Evolutionary conservation across 2,797 vertebrate species (phyloP).

Genomic region (Channa striata): DNA sequence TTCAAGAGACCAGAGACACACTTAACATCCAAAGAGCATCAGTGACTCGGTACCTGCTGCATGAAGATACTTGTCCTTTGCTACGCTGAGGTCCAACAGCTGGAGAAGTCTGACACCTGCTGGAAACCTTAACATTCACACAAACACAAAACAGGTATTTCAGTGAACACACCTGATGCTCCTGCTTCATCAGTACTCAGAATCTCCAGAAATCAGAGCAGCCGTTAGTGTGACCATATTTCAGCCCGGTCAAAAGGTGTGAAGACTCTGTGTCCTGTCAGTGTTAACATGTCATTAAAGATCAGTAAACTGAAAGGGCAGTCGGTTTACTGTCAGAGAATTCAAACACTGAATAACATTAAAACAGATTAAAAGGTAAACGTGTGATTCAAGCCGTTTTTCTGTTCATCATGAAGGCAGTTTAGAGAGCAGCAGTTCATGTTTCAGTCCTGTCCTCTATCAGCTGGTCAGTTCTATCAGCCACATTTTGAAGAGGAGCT

Average conservation of each 20-base stretch:
- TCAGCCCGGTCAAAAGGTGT: not conserved
- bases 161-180: too few species aligned
- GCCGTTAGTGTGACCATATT: too few species aligned
- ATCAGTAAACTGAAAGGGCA: not conserved
- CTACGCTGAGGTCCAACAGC: not conserved
- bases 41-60: not conserved
- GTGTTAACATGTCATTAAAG: not conserved
- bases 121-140: not conserved
- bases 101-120: constrained; percentile 1
- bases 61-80: not conserved
- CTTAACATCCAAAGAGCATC: not conserved
- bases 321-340: not conserved
- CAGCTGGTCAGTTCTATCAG: not conserved
- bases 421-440: not conserved
- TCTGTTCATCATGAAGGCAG: constrained; percentile 7
- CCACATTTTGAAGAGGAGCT: not conserved
- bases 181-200: too few species aligned
- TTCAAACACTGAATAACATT: constrained; percentile 29
- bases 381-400: not conserved
- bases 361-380: constrained; percentile 29
- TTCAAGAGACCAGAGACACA: not conserved
- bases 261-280: not conserved
- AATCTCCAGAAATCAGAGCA: too few species aligned
- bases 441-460: not conserved
- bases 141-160: not conserved